Percentiles rank a stretch among this genome's conserved stretches.
phyloP scores from a whole-genome alignment of 2,113 vertebrate species.

The Gobio gobio region DNA sequence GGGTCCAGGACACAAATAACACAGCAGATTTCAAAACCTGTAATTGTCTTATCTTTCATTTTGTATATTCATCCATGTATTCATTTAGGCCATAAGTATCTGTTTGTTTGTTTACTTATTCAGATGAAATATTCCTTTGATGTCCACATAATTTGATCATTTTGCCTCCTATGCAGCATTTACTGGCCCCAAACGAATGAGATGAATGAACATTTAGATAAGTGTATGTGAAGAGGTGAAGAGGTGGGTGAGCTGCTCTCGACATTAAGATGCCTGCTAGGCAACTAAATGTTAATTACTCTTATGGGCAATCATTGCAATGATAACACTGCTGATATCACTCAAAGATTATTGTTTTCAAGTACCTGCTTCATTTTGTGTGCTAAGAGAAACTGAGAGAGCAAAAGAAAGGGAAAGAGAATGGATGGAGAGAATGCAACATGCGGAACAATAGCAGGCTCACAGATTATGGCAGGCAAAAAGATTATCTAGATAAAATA shows the following conservation, averaged over 20 bases:
- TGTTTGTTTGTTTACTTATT: neutral
- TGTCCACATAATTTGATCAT: neutral
- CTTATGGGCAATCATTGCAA: slow-evolving; percentile 27
- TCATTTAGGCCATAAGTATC: no score
- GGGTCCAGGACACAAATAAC: no score
- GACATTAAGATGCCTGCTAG: slow-evolving; percentile 25
- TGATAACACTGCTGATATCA: slow-evolving; percentile 4
- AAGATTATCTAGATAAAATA: neutral
- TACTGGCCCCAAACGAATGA: neutral
- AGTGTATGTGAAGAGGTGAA: neutral
- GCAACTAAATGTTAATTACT: slow-evolving; percentile 41
- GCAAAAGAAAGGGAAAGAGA: neutral
- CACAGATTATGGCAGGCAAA: neutral
- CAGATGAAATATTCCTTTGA: neutral
- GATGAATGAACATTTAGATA: slow-evolving; percentile 9
- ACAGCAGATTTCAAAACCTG: no score
- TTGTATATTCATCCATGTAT: no score
- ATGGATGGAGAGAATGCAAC: neutral
- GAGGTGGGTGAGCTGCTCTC: neutral
- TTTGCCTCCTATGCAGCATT: neutral
- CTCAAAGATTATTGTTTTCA: slow-evolving; percentile 36
- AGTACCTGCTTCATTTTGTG: slow-evolving; percentile 22
- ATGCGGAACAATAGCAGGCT: neutral
- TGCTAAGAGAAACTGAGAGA: neutral
- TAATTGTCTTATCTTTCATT: no score